A percentile compares a stretch with the other conserved stretches of the same genome.
Evolutionary conservation across 2,113 vertebrate genomes (phyloP).

Genomic region (Buteo buteo): DNA sequence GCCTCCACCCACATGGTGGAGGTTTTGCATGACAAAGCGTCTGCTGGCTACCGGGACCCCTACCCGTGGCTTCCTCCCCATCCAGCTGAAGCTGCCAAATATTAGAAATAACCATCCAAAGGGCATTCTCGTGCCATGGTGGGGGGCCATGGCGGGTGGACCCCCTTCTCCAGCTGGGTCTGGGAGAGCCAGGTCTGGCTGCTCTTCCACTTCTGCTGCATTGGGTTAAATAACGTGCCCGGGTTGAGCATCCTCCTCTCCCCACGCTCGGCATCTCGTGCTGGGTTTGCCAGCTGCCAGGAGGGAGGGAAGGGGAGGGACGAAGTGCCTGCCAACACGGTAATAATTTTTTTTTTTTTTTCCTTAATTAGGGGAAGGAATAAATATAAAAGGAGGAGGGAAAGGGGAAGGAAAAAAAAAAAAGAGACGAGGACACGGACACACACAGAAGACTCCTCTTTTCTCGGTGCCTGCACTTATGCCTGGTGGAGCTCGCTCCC

Average conservation of each 20-base stretch:
- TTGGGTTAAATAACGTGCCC: background rate
- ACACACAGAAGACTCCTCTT: background rate
- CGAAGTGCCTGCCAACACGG: background rate
- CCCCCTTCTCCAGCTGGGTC: background rate
- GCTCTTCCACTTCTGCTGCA: background rate
- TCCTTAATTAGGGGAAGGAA: slow-evolving; percentile 23
- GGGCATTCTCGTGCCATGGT: fast-evolving
- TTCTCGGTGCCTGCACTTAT: slow-evolving; percentile 34
- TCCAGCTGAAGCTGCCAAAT: background rate
- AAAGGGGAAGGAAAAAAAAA: background rate
- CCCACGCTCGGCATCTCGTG: background rate
- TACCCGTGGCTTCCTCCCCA: background rate
- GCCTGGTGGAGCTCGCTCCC: background rate
- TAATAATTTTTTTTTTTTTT: background rate
- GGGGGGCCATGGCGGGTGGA: background rate
- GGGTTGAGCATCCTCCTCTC: background rate
- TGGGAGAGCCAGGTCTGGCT: fast-evolving
- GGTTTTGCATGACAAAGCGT: background rate
- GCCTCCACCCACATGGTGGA: background rate
- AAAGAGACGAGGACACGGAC: background rate
- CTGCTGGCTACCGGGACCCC: background rate
- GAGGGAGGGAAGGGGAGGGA: slow-evolving; percentile 49
- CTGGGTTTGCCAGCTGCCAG: background rate
- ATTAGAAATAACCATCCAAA: background rate
- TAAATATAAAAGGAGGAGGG: slow-evolving; percentile 36